Evolutionary conservation across 2,888 invertebrate genomes (phyloP).

Genomic region (Caenorhabditis auriculariae): DNA sequence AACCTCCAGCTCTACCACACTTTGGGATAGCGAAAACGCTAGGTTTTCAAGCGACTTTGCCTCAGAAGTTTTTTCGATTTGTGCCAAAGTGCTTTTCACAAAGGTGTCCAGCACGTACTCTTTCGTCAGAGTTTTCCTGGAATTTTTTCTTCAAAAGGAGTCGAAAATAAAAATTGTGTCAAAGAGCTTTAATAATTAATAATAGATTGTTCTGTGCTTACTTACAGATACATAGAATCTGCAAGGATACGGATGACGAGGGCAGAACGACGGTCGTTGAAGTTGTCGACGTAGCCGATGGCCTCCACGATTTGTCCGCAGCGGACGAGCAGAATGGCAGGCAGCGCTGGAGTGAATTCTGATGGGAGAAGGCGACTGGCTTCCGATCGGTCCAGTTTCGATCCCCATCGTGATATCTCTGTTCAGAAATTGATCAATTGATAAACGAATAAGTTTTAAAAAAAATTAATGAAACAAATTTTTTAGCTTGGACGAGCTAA

Average conservation of each 20-base stretch:
- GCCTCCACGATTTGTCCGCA: conserved; percentile 27
- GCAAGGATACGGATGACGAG: conserved; percentile 24
- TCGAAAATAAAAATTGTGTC: background rate
- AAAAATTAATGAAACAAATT: background rate
- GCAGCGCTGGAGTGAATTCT: conserved; percentile 35
- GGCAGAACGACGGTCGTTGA: conserved; percentile 31
- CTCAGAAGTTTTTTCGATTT: no score
- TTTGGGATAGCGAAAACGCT: no score
- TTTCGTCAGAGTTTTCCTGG: conserved; percentile 13
- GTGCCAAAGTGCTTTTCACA: no score
- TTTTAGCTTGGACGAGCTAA: background rate
- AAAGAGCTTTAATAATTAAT: background rate
- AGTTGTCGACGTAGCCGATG: conserved; percentile 33
- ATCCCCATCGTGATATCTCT: no score
- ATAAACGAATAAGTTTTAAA: conserved; percentile 10
- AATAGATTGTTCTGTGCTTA: no score
- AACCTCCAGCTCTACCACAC: no score
- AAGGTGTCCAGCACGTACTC: conserved; percentile 16
- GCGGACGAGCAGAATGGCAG: conserved; percentile 27
- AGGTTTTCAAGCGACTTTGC: no score
- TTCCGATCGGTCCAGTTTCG: conserved; percentile 10
- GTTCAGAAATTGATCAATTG: no score
- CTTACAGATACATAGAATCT: conserved; percentile 23
- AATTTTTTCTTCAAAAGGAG: no score
- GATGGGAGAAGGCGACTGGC: conserved; percentile 22